phyloP scores from a whole-genome alignment of 2,797 vertebrate species.

The Crenichthys baileyi region DNA sequence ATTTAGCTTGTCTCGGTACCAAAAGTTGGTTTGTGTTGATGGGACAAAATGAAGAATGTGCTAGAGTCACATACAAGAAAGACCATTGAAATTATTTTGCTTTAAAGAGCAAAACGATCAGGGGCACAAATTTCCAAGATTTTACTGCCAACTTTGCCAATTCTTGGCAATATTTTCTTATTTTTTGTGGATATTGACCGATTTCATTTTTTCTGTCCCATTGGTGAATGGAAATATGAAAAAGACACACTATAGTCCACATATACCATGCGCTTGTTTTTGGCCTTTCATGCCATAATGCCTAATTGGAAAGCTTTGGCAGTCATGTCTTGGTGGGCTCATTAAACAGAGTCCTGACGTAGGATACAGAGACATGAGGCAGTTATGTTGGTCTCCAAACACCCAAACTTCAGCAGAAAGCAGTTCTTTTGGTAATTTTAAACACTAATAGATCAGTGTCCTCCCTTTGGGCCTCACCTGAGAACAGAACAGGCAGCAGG shows the following conservation, averaged over 20 bases:
- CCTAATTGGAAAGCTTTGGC: conserved; percentile 50
- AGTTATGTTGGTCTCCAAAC: conserved; percentile 68
- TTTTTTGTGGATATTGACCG: no score
- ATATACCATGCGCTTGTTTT: conserved; percentile 23
- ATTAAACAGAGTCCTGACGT: conserved; percentile 72
- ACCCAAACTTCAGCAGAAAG: conserved; percentile 58
- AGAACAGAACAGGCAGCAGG: conserved; percentile 46
- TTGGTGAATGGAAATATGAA: no score
- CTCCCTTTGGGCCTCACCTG: conserved; percentile 61
- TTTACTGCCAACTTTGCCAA: no score
- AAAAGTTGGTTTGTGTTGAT: no score
- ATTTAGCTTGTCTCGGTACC: no score
- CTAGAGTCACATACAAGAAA: no score
- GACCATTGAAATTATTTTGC: no score
- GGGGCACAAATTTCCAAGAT: no score
- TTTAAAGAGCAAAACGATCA: no score
- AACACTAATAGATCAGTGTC: conserved; percentile 62
- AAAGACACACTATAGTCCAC: background rate
- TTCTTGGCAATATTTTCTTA: no score
- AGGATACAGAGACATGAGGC: conserved; percentile 61
- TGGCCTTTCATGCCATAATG: conserved; percentile 33
- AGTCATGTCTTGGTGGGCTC: conserved; percentile 68
- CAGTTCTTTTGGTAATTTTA: conserved; percentile 69
- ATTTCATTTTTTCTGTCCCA: no score
- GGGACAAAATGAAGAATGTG: no score